Evolutionary conservation across 2,113 vertebrate genomes (phyloP).

Genomic region (Grammatotria lemairii): DNA sequence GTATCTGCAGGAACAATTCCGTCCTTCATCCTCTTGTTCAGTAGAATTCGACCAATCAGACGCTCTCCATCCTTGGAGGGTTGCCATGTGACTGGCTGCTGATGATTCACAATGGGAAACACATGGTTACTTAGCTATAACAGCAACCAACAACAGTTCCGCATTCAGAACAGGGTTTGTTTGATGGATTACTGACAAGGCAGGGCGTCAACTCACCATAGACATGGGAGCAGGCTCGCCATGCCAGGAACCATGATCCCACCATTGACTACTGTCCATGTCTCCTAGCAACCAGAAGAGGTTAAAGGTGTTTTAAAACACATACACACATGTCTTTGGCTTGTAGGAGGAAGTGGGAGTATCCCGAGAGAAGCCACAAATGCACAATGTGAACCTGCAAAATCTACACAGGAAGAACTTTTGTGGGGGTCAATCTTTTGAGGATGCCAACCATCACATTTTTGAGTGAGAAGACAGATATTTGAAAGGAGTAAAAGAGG

Average conservation of each 20-base stretch:
- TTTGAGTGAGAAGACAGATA: neutral
- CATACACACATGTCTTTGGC: neutral
- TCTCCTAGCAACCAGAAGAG: conserved; percentile 73
- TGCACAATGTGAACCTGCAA: neutral
- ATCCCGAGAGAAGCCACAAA: neutral
- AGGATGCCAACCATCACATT: neutral
- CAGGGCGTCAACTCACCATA: conserved; percentile 85
- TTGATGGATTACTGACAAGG: conserved; percentile 30
- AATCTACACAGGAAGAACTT: neutral
- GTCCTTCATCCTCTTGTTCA: conserved; percentile 92
- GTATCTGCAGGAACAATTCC: conserved; percentile 88
- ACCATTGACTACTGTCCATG: conserved; percentile 94
- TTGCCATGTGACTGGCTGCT: conserved; percentile 95
- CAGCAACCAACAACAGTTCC: neutral
- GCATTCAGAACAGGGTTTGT: neutral
- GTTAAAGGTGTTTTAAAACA: neutral
- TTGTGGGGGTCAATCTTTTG: neutral
- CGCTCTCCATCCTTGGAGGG: conserved; percentile 94
- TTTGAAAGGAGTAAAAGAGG: neutral
- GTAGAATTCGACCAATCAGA: conserved; percentile 91
- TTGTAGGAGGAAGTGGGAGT: neutral
- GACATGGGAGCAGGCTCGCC: conserved; percentile 84
- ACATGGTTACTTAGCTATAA: neutral
- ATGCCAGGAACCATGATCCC: conserved; percentile 91
- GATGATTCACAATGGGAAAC: neutral